Conservation (phyloP, 2,113 vertebrate genomes). For the Brachypodius melanocephalos region DNA sequence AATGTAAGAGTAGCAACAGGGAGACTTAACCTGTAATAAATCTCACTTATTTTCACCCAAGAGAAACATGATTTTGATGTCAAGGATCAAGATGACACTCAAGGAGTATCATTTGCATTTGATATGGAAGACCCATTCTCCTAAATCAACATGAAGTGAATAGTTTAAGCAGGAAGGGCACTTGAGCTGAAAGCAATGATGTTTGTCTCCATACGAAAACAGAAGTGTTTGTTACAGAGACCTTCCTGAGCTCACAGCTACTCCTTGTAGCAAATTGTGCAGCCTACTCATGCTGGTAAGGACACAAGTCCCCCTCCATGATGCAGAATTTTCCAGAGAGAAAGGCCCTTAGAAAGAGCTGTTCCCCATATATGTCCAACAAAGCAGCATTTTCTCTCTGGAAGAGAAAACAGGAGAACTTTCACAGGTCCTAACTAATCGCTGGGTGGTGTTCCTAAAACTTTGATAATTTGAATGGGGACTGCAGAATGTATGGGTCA, state of each 20-base stretch:
- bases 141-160: background rate
- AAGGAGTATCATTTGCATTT: background rate
- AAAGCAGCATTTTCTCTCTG: background rate
- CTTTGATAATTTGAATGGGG: background rate
- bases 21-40: background rate
- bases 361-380: rapidly evolving
- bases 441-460: background rate
- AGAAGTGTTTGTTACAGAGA: background rate
- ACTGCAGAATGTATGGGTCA: background rate
- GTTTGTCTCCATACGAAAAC: background rate
- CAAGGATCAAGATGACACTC: background rate
- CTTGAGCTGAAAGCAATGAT: background rate
- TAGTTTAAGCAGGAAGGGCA: background rate
- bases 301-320: background rate
- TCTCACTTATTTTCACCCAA: background rate
- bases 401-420: background rate
- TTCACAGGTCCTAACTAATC: background rate
- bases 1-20: background rate
- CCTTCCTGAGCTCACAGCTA: background rate
- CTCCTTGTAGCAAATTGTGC: background rate
- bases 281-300: background rate
- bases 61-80: background rate
- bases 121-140: background rate
- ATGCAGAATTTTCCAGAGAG: background rate
- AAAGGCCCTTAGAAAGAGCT: background rate